Conservation (phyloP, 2,888 invertebrate genomes). For the Hypselothyrea guttata region DNA sequence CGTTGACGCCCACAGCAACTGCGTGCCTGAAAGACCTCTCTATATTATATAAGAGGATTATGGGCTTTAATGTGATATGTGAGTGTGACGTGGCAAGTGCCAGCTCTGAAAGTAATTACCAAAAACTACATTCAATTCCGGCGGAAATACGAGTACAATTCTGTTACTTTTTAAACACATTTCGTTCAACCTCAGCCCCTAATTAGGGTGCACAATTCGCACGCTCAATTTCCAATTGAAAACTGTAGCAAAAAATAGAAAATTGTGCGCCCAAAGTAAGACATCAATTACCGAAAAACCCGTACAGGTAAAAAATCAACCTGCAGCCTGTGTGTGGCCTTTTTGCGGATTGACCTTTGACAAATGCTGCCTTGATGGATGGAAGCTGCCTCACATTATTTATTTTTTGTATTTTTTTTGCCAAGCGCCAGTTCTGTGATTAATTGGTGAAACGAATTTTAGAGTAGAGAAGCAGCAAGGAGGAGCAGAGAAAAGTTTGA, state of each 20-base stretch:
- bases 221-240: slow-evolving; percentile 77
- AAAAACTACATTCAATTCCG: slow-evolving; percentile 64
- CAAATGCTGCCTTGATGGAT: slow-evolving; percentile 67
- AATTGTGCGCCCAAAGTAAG: slow-evolving; percentile 43
- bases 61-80: slow-evolving; percentile 57
- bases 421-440: slow-evolving; percentile 63
- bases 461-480: too few relatives aligned
- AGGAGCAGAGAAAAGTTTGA: too few relatives aligned
- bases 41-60: slow-evolving; percentile 60
- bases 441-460: slow-evolving; percentile 49
- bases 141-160: slow-evolving; percentile 55
- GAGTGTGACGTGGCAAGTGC: too few relatives aligned
- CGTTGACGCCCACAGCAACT: slow-evolving; percentile 66
- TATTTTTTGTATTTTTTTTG: slow-evolving; percentile 30
- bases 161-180: slow-evolving; percentile 1
- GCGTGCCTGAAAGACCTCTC: slow-evolving; percentile 2
- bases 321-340: slow-evolving; percentile 63
- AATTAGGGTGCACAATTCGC: slow-evolving; percentile 76
- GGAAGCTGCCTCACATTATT: slow-evolving; percentile 13
- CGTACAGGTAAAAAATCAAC: slow-evolving; percentile 44
- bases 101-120: slow-evolving; percentile 14
- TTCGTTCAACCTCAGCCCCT: slow-evolving; percentile 47
- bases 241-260: slow-evolving; percentile 55
- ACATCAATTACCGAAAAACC: slow-evolving; percentile 64
- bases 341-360: slow-evolving; percentile 59